Evolutionary conservation across 2,888 invertebrate species (phyloP), one percentile per base, ranked within the genome.

Genomic region (Mesochorus sp.): DNA sequence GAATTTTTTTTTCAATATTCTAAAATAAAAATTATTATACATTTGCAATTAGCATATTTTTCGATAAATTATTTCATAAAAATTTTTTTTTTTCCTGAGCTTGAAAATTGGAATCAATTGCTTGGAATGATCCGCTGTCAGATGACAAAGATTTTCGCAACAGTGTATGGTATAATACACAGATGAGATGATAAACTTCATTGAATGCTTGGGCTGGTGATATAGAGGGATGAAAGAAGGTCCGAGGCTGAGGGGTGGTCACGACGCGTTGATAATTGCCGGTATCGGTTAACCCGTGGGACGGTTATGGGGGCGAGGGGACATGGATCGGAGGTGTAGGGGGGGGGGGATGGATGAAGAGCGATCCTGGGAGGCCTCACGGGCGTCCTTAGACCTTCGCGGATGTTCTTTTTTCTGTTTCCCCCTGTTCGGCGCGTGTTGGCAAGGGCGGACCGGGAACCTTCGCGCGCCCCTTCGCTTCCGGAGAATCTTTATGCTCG

Each of bases 231-330:
- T 53, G 53, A 71, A 28, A 64, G 53, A 47, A 51, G 68, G 70
- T 8, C 19, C 77, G 73, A 81, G 81, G 80, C n/a, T n/a, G n/a
- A n/a, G n/a, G n/a, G n/a, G 87, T 86, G 86, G 85, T 85, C 85
- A 83, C 83, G 86, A 85, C 89, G 90, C 90, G 90, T 90, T 90
- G 89, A 89, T 91, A 90, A 91, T 91, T 91, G 90, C 89, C 89
- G 89, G 89, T 90, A 90, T 91, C 90, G 90, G 91, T 91, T 91
- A 91, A 90, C 90, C 90, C 87, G 80, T 84, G 85, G 66, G 85
- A 66, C 66, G 84, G 81, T 81, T n/a, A n/a, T n/a, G n/a, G 77
- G 83, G 73, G 84, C 82, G 67, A 61, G 77, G 81, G 85, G 86
- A 55, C 10, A 12, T 8, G 14, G 81, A 84, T 77, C 80, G 83